Percentiles rank a stretch among this genome's conserved stretches.
Conservation (phyloP, 2,113 vertebrate species). For the Rissa tridactyla region DNA sequence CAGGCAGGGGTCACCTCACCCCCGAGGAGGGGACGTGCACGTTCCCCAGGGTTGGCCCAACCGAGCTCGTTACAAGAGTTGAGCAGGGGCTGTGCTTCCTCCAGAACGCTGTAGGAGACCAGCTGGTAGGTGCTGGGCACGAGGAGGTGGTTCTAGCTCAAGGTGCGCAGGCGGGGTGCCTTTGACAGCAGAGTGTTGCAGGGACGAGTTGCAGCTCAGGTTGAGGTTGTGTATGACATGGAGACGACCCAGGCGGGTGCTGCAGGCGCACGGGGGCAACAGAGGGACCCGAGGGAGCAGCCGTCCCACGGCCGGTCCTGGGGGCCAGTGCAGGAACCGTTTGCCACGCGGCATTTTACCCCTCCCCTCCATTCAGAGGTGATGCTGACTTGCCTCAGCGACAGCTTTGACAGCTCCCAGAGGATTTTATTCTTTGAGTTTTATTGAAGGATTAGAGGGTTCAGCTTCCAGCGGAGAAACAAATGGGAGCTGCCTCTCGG, state of each 20-base stretch:
- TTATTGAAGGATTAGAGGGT: neutral
- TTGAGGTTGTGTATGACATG: accelerated
- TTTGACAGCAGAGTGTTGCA: neutral
- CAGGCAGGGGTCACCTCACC: neutral
- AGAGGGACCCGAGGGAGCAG: neutral
- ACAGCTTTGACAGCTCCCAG: neutral
- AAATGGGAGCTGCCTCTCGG: neutral
- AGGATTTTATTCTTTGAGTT: neutral
- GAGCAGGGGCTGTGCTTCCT: neutral
- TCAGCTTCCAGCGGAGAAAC: neutral
- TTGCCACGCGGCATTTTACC: neutral
- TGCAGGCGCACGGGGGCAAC: neutral
- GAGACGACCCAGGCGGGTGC: too few relatives aligned
- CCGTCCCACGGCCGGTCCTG: accelerated
- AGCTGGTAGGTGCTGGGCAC: neutral
- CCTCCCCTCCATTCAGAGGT: neutral
- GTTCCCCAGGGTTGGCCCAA: neutral
- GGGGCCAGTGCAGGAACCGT: neutral
- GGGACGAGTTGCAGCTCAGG: accelerated
- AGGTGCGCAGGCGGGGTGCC: accelerated
- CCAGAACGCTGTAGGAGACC: neutral
- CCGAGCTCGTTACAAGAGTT: neutral
- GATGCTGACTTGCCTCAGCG: neutral
- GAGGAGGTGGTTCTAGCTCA: neutral
- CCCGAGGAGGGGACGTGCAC: neutral